Evolutionary conservation across 2,797 vertebrate species (phyloP), one percentile per base, ranked within the genome.

Genomic region (Spea hammondii): DNA sequence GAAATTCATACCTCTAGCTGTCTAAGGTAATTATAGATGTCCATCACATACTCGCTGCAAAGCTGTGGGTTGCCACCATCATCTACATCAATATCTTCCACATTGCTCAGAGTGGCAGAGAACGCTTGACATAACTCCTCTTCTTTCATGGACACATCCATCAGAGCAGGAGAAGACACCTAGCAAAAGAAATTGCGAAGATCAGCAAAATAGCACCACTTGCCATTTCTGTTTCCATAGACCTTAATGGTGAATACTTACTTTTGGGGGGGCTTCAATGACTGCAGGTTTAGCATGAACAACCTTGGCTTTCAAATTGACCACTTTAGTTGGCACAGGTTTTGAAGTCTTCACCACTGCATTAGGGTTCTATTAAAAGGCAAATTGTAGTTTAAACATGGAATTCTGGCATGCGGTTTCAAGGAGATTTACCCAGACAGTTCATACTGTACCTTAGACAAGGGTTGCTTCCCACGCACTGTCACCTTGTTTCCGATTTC

Each of bases 1-100:
- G 44, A 4, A 9, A 65, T 5, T 4, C 11, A 47, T 84, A 95
- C 97, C 94, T 99, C 97, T 0, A 98, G 94, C 57, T 85, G 83
- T 44, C 87, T 88, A n/a, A 99, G 89, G 4, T 98, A 99, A 0
- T 79, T 84, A 8, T 97, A 99, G 86, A 99, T 97, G 8, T 97
- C 96, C 78, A 97, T 97, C 0, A 97, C 95, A 0, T 98, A 98
- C 85, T 96, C 91, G 0, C 95, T 94, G 76, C 97, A 98, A 64
- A 98, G 89, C 87, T 97, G 95, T 0, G 96, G 95, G 85, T 93
- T 91, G n/a, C 89, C 93, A 0, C 60, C 55, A 51, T 98, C 97
- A 0, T 93, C 87, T 0, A 89, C 88, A 55, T 98, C 97, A 0
- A 98, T 95, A 7, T 98, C 96, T 79, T 95, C 92, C 0, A 97